These are phyloP conservation scores for Hipparchia sbordonii DNA, from an alignment of 2,888 invertebrate species.

Conservation along the genomic window DNA sequence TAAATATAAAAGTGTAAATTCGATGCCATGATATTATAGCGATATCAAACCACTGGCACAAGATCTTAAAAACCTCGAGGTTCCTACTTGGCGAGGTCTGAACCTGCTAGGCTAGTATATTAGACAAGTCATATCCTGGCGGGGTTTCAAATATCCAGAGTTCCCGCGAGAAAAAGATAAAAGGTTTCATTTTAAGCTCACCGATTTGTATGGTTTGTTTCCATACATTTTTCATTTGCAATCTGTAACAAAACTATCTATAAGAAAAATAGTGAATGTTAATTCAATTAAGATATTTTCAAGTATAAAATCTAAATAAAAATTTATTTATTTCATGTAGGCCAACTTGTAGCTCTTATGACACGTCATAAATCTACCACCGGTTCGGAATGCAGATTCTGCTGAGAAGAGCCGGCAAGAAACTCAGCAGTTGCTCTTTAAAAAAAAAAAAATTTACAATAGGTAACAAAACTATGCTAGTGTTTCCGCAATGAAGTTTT, in stretches of 20 bases:
- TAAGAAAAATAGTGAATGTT: too few relatives aligned
- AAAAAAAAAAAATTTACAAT: too few relatives aligned
- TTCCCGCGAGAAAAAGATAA: constrained; percentile 7
- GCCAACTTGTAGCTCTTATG: too few relatives aligned
- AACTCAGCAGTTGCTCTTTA: too few relatives aligned
- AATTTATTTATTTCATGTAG: too few relatives aligned
- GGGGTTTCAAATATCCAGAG: constrained; percentile 11
- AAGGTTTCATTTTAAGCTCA: constrained; percentile 11
- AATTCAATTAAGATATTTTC: too few relatives aligned
- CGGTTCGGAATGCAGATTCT: too few relatives aligned
- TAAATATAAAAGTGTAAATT: background rate
- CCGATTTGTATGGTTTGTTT: constrained; percentile 11
- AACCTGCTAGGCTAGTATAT: constrained; percentile 14
- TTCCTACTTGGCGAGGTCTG: constrained; percentile 14
- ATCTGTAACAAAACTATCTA: background rate
- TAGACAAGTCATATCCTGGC: constrained; percentile 21
- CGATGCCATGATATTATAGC: background rate
- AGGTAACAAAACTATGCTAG: too few relatives aligned
- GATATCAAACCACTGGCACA: background rate
- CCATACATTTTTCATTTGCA: background rate
- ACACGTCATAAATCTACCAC: too few relatives aligned
- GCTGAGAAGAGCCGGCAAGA: too few relatives aligned
- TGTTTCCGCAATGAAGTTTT: too few relatives aligned
- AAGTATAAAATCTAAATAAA: too few relatives aligned
- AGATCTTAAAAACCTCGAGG: background rate